These are phyloP conservation scores for Protosalanx chinensis DNA, from an alignment of 2,797 vertebrate genomes.

Conservation along the genomic window DNA sequence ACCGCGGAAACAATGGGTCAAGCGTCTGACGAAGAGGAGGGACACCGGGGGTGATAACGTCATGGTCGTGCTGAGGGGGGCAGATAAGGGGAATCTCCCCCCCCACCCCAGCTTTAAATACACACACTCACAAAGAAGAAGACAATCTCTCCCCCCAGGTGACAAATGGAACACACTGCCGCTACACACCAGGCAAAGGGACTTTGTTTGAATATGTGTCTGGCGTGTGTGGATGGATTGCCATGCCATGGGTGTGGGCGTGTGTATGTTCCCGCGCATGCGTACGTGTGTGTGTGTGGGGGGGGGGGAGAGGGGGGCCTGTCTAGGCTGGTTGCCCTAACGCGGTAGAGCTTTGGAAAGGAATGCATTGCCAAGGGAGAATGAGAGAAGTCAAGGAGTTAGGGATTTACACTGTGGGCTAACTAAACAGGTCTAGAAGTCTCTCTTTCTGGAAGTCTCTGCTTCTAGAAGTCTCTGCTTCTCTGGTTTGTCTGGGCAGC, in stretches of 20 bases:
- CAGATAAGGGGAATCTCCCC: constrained; percentile 44
- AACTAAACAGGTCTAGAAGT: no score
- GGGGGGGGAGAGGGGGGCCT: neutral
- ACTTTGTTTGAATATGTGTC: neutral
- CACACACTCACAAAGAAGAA: constrained; percentile 15
- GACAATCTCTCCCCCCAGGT: neutral
- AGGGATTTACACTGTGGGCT: constrained; percentile 1
- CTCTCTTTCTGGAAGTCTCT: no score
- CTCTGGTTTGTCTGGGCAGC: no score
- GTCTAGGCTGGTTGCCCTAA: neutral
- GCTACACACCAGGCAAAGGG: neutral
- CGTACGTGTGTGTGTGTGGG: neutral
- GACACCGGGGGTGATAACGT: neutral
- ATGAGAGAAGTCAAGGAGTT: neutral
- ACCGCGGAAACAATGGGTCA: no score
- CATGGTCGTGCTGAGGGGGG: constrained; percentile 21
- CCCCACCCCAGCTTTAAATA: constrained; percentile 25
- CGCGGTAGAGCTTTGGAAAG: constrained; percentile 5
- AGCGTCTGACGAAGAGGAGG: no score
- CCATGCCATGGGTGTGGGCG: neutral
- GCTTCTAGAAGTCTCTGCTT: no score
- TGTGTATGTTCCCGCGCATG: neutral
- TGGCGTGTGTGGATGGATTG: neutral
- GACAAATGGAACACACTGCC: neutral
- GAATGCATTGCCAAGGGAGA: neutral